Base-by-base conservation (phyloP, 2,113 vertebrate species). In the Acrocephalus kingi region DNA sequence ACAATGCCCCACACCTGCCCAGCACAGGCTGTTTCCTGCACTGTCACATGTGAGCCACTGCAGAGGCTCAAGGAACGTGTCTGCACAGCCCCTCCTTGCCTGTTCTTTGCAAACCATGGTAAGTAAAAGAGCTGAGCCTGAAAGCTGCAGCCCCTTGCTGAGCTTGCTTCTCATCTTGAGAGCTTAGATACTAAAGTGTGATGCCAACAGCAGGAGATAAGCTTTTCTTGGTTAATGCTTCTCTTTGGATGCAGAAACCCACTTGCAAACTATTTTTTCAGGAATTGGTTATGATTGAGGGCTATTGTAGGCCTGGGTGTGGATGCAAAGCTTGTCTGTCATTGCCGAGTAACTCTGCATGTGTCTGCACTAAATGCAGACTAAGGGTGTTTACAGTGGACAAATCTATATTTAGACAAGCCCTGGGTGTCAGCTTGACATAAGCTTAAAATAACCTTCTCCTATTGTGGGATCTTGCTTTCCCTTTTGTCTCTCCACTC, bases 321-420 rank as follows among this genome's bases (percentile, higher is more conserved):
- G 89, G 55, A 35, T 16, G 35, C 41, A 39, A 59, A 84, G 15
- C 63, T 75, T 67, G 55, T 51, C 78, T 88, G 37, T 45, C 52
- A 51, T 71, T 94, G 86, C 86, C 92, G 85, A 90, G 68, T 88
- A 96, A 86, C 30, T 67, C 76, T 54, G 55, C 6, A 0, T 35
- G 23, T 75, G 54, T 73, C 83, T 46, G 83, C 64, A 81, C 35
- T 84, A 89, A 90, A 89, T 75, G 93, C 86, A 92, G 68, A 89
- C 64, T 92, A 76, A 95, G 84, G 72, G 58, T 93, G 85, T 96
- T 95, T 92, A 81, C 76, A 71, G 86, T 84, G 86, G 55, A 48
- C 73, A 78, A 74, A 81, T 89, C 93, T 97, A 87, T 96, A 87
- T 90, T 96, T 97, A 89, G 93, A 56, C 39, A 71, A 81, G 86